A percentile compares a stretch with the other conserved stretches of the same genome.
Conservation (phyloP, 1,140 invertebrate genomes). For the Druon quercuslanigerum region DNA sequence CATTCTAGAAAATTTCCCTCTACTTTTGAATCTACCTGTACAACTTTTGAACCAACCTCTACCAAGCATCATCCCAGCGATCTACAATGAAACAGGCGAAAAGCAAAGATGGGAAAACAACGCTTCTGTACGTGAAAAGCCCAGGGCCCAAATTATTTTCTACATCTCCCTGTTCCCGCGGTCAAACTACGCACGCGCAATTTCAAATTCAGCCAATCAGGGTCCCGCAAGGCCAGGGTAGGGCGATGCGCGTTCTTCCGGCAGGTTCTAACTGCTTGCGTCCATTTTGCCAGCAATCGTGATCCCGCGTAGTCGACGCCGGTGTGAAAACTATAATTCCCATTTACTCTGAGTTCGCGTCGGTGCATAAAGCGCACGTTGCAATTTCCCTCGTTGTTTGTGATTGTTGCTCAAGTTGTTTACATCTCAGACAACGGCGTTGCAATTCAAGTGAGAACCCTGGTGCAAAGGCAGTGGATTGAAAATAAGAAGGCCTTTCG, state of each 20-base stretch:
- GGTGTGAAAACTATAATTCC: slow-evolving; percentile 61
- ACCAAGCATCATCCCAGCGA: neutral
- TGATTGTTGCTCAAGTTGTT: slow-evolving; percentile 61
- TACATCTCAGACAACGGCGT: slow-evolving; percentile 41
- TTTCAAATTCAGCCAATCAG: slow-evolving; percentile 19
- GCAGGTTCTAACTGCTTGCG: slow-evolving; percentile 42
- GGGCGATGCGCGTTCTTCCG: slow-evolving; percentile 52
- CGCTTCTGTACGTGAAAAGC: neutral
- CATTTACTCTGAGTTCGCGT: slow-evolving; percentile 59
- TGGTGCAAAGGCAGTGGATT: slow-evolving; percentile 1
- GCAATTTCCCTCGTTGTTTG: neutral
- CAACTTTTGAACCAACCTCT: neutral
- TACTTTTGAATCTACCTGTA: slow-evolving; percentile 12
- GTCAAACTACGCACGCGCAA: neutral
- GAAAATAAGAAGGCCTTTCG: neutral
- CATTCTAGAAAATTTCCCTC: neutral
- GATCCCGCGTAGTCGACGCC: slow-evolving; percentile 67
- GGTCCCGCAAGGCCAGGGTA: neutral
- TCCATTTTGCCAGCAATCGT: slow-evolving; percentile 62
- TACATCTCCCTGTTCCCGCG: neutral
- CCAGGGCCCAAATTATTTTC: neutral
- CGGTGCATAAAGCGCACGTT: slow-evolving; percentile 34
- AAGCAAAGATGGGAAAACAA: neutral
- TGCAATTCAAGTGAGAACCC: slow-evolving; percentile 45
- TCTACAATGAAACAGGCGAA: neutral